Base-by-base conservation (phyloP, 2,888 invertebrate genomes). In the Ochlodes sylvanus region DNA sequence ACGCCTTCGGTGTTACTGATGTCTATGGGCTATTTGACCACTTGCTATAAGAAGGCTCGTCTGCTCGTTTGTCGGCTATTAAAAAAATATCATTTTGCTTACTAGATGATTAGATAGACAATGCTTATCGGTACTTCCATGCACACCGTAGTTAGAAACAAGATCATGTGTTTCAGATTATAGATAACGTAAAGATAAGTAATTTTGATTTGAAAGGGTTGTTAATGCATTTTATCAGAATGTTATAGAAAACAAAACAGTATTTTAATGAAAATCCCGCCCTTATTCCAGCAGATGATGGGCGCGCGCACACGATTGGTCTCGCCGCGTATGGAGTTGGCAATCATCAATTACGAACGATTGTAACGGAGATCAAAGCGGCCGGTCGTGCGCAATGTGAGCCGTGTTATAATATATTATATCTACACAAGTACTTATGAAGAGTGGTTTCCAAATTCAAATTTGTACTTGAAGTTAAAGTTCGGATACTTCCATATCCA, bases 351-450 rank as follows among this genome's bases (percentile, higher is more conserved):
- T 92, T 90, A 91, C 81, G 72, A 72, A 73, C 87, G 90, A 91
- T 92, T 92, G 92, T 91, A 87, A 87, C 86, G 78, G 85, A 90
- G 91, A 91, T 92, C 92, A 92, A 91, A 92, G 89, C 76, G 68
- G 77, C 88, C 89, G 87, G 61, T 71, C 85, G 81, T 82, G 85
- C 87, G 85, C 86, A 87, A 83, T 66, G 66, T 55, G 60, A 67
- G 55, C 41, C 60, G 60, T 61, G 50, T 58, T 58, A 58, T 60
- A 60, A 54, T 61, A 54, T 67, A 54, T 58, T 60, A 60, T n/a
- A 42, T 58, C 21, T 57, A 15, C n/a, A 65, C 52, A 27, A 65
- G 42, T 42, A 52, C 38, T 27, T 60, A 17, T 42, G 63, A 42
- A 32, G 17, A 42, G 17, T 47, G 44, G 42, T 55, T 63, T 55